Percentiles rank a stretch among this genome's conserved stretches.
Conservation (phyloP, 1,140 invertebrate species). For the Heliconius hermathena region DNA sequence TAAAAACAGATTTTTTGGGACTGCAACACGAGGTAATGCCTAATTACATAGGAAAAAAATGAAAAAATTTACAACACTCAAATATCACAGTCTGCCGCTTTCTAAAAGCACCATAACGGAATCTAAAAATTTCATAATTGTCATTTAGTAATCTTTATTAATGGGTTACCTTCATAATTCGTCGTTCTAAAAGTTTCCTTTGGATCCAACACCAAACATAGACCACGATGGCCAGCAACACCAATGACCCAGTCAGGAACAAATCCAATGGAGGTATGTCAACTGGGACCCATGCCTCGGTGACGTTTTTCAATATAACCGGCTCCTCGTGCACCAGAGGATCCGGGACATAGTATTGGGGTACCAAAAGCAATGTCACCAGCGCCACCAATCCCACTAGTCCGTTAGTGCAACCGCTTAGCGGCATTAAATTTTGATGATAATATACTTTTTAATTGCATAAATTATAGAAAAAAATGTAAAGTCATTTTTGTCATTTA, state of each 20-base stretch:
- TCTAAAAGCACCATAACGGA: too few species aligned
- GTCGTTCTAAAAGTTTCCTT: slow-evolving; percentile 69
- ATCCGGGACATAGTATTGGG: slow-evolving; percentile 66
- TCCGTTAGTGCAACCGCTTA: slow-evolving; percentile 60
- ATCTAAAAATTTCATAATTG: not conserved
- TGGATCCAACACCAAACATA: slow-evolving; percentile 73
- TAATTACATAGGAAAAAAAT: too few species aligned
- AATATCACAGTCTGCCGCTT: too few species aligned
- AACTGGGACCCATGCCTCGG: slow-evolving; percentile 44
- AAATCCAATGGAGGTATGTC: slow-evolving; percentile 58
- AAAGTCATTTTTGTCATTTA: slow-evolving; percentile 12
- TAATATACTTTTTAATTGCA: slow-evolving; percentile 3
- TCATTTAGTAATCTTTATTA: not conserved
- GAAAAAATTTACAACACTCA: too few species aligned
- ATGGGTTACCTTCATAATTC: slow-evolving; percentile 60
- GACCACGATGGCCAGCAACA: slow-evolving; percentile 50
- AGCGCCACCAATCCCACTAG: slow-evolving; percentile 57
- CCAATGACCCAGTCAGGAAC: slow-evolving; percentile 49
- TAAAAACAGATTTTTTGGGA: not conserved
- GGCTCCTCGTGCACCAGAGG: slow-evolving; percentile 28
- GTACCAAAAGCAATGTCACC: slow-evolving; percentile 59
- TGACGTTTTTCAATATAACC: slow-evolving; percentile 6
- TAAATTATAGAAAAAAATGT: slow-evolving; percentile 10
- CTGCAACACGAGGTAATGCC: too few species aligned
- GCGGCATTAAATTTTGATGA: slow-evolving; percentile 49